These are phyloP conservation scores for Pachymerium ferrugineum DNA, from an alignment of 2,888 invertebrate species.

Conservation along the genomic window DNA sequence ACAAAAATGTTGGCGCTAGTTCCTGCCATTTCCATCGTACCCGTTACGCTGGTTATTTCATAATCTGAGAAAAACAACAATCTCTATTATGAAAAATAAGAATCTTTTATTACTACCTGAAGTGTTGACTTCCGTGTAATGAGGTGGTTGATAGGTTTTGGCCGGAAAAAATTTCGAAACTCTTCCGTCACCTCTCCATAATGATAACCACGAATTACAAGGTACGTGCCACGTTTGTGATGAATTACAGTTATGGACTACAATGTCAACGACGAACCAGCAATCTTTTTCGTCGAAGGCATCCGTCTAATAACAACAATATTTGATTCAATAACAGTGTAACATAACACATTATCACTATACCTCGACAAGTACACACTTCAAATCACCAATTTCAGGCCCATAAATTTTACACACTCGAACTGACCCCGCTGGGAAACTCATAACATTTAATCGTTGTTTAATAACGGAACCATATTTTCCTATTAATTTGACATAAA, in stretches of 20 bases:
- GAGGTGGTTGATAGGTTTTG: not conserved
- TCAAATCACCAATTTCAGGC: not conserved
- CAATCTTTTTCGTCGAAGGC: constrained; percentile 15
- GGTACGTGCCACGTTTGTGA: not conserved
- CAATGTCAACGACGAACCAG: not conserved
- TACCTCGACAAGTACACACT: not conserved
- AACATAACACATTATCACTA: not conserved
- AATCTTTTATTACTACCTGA: not conserved
- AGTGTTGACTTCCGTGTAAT: not conserved
- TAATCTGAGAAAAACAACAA: not conserved
- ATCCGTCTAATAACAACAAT: not conserved
- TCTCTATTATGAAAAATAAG: not conserved
- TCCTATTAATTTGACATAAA: not conserved
- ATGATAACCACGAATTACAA: not conserved
- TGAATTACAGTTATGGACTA: not conserved
- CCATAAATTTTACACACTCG: not conserved
- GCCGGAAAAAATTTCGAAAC: not conserved
- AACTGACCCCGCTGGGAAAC: not conserved
- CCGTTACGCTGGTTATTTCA: not conserved
- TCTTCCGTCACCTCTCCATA: constrained; percentile 14
- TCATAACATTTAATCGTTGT: not conserved
- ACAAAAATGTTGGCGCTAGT: not conserved
- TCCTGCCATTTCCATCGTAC: not conserved
- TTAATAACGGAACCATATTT: not conserved
- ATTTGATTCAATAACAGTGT: not conserved